These are phyloP conservation scores for Malurus leucopterus DNA, from an alignment of 2,797 vertebrate species.

Conservation along the genomic window DNA sequence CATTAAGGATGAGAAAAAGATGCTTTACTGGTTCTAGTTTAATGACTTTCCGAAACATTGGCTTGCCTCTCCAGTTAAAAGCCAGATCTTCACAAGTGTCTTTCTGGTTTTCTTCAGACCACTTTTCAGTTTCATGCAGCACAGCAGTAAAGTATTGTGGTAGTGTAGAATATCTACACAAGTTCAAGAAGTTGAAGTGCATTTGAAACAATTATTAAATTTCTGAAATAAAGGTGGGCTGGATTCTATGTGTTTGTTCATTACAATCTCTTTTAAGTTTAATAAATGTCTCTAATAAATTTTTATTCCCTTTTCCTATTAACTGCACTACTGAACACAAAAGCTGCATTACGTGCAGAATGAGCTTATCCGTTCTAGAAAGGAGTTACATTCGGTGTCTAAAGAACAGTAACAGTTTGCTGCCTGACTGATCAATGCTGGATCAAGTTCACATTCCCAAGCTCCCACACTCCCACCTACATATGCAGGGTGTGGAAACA, in stretches of 20 bases:
- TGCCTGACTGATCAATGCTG: slow-evolving; percentile 82
- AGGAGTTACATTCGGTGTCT: slow-evolving; percentile 87
- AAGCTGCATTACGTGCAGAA: slow-evolving; percentile 79
- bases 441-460: slow-evolving; percentile 79
- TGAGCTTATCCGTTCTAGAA: slow-evolving; percentile 73
- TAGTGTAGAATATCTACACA: not conserved
- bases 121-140: not conserved
- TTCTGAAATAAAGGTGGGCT: not conserved
- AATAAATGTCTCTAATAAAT: slow-evolving; percentile 20
- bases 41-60: not conserved
- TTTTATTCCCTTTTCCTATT: slow-evolving; percentile 45
- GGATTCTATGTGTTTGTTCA: not conserved
- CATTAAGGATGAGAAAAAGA: not conserved
- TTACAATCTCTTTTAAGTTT: slow-evolving; percentile 51
- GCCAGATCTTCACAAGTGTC: not conserved
- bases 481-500: not conserved
- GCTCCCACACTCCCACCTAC: slow-evolving; percentile 77
- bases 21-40: not conserved
- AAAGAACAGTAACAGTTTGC: slow-evolving; percentile 88
- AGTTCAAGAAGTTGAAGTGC: not conserved
- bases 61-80: not conserved
- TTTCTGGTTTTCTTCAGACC: not conserved
- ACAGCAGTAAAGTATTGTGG: not conserved
- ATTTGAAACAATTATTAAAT: not conserved
- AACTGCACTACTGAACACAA: slow-evolving; percentile 70